Conservation (phyloP, 1,140 invertebrate genomes). For the Heliconius hermathena region DNA sequence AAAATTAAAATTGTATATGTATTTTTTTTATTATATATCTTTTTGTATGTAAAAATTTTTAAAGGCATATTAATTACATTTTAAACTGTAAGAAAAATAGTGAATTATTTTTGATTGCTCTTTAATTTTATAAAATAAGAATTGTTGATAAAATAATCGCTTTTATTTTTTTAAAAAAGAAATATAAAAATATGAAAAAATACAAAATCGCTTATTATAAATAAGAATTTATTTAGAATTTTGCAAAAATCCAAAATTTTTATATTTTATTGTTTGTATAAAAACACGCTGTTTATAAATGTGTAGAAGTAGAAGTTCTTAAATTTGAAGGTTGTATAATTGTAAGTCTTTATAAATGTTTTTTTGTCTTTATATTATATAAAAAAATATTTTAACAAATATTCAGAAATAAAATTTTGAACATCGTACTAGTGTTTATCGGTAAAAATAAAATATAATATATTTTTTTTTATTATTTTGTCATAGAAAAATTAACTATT, state of each 20-base stretch:
- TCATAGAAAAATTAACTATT: too few relatives aligned
- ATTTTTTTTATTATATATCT: too few relatives aligned
- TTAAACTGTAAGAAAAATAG: background rate
- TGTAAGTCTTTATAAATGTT: background rate
- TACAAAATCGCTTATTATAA: background rate
- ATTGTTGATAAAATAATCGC: slow-evolving; percentile 17
- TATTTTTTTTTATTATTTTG: too few relatives aligned
- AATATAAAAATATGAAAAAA: background rate
- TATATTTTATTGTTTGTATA: background rate
- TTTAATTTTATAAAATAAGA: slow-evolving; percentile 30
- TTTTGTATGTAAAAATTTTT: too few relatives aligned
- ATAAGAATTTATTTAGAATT: background rate
- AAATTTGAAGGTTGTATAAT: slow-evolving; percentile 6
- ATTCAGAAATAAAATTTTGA: background rate
- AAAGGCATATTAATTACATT: background rate
- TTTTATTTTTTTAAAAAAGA: slow-evolving; percentile 33
- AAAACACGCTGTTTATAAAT: background rate
- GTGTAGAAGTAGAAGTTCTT: background rate
- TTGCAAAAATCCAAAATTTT: background rate
- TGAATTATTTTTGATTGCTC: slow-evolving; percentile 26
- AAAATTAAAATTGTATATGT: too few relatives aligned
- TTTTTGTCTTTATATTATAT: background rate
- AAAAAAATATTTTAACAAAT: background rate
- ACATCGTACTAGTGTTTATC: too few relatives aligned
- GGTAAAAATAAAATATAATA: background rate